Evolutionary conservation across 2,888 invertebrate genomes (phyloP), one percentile per base, ranked within the genome.

Genomic region (Aproaerema taeniolella): DNA sequence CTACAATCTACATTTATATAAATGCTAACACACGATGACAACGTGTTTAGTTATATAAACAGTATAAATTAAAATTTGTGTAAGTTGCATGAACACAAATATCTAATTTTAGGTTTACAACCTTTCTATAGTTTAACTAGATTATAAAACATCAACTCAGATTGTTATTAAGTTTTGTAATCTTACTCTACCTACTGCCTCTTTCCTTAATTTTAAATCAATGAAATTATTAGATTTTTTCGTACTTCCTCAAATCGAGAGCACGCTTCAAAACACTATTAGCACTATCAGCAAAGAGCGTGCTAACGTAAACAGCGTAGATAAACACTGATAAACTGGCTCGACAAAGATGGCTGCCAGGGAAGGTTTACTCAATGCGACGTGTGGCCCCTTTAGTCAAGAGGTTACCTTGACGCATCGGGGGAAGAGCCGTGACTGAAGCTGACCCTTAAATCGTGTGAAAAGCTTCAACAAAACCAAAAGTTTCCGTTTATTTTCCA

Each of bases 321-420:
- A 67, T 73, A 74, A 73, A 64, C 52, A 55, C 48, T 58, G 74
- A 77, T 75, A 74, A 55, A 64, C 58, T 55, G 61, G 63, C 67
- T 65, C 61, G 54, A 70, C 63, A 67, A 75, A 73, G 67, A 75
- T 69, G 71, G 72, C 59, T 63, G 63, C 58, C 57, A 49, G 45
- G 7, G 7, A 9, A 11, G 45, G 45, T 35, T 34, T 39, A 31
- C 15, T 36, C 12, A 36, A 49, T 50, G 53, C 42, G 35, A 41
- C 44, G 52, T 47, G 48, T 58, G 62, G 62, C 64, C 60, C 53
- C 51, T 46, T 59, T 37, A 13, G 14, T 1, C 17, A 13, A 31
- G 12, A 29, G 39, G 47, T 47, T 45, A 50, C 44, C 47, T 33
- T 10, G 2, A 20, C 20, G n/a, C n/a, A n/a, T n/a, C n/a, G n/a